Percentiles rank a stretch among this genome's conserved stretches.
Conservation (phyloP, 2,888 invertebrate genomes). For the Anthophora plumipes region DNA sequence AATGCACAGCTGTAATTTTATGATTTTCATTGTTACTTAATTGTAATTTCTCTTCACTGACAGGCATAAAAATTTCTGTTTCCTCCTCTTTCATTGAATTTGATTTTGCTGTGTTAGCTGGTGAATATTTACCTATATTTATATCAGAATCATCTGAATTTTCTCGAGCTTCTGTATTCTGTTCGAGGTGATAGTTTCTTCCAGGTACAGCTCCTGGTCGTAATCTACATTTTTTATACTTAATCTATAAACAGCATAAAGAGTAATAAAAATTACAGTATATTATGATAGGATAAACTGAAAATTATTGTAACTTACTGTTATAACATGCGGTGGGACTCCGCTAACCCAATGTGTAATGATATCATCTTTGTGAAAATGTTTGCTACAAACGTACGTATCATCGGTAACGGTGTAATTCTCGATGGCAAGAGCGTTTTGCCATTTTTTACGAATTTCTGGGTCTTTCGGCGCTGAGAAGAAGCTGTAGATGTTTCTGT, state of each 20-base stretch:
- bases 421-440: conserved; percentile 78
- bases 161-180: conserved; percentile 18
- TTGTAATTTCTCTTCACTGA: conserved; percentile 36
- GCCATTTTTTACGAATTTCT: conserved; percentile 79
- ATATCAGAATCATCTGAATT: conserved; percentile 23
- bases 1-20: conserved; percentile 8
- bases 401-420: conserved; percentile 80
- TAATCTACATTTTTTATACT: conserved; percentile 81
- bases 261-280: background rate
- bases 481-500: conserved; percentile 80
- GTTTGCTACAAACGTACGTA: conserved; percentile 81
- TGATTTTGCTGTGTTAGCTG: conserved; percentile 6
- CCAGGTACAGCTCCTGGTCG: conserved; percentile 78
- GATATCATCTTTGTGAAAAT: conserved; percentile 79
- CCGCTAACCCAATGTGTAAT: conserved; percentile 83
- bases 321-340: conserved; percentile 81
- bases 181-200: conserved; percentile 30
- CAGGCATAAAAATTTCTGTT: conserved; percentile 45
- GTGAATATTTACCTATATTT: conserved; percentile 13
- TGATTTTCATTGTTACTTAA: conserved; percentile 22
- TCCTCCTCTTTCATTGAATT: background rate
- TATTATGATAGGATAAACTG: background rate
- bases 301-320: conserved; percentile 68
- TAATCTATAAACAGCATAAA: conserved; percentile 69
- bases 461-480: conserved; percentile 82